Conservation (phyloP, 2,888 invertebrate species). For the Ceraclea dissimilis region DNA sequence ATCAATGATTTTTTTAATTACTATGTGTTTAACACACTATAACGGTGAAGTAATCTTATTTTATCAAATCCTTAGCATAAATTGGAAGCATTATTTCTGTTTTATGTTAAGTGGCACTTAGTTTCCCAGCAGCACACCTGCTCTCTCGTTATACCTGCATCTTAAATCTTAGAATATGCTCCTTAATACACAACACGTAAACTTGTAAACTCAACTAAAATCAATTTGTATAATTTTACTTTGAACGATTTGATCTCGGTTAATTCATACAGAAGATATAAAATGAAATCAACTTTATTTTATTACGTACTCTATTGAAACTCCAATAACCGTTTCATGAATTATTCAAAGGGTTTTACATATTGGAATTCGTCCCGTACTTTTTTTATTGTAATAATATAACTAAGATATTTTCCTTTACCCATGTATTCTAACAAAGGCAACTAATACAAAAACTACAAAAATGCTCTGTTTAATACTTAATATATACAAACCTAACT, state of each 20-base stretch:
- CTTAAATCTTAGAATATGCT: not conserved
- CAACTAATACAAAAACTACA: no score
- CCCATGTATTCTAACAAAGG: no score
- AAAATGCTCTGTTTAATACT: no score
- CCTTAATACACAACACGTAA: not conserved
- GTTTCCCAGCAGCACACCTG: not conserved
- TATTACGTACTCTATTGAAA: not conserved
- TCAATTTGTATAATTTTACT: not conserved
- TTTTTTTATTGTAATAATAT: no score
- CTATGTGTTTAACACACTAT: no score
- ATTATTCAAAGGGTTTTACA: no score
- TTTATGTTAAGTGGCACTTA: constrained; percentile 4
- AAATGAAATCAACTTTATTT: not conserved
- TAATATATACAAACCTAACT: no score
- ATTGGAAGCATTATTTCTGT: not conserved
- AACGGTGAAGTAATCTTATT: no score
- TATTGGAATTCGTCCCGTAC: no score
- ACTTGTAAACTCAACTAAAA: not conserved
- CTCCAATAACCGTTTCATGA: no score
- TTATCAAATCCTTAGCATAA: not conserved
- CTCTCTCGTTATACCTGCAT: not conserved
- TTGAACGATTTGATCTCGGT: not conserved
- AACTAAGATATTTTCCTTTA: no score
- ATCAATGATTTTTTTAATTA: no score
- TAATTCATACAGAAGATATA: not conserved